Evolutionary conservation across 1,140 invertebrate species (phyloP), one percentile per base, ranked within the genome.

Genomic region (Bursaphelenchus mucronatus): DNA sequence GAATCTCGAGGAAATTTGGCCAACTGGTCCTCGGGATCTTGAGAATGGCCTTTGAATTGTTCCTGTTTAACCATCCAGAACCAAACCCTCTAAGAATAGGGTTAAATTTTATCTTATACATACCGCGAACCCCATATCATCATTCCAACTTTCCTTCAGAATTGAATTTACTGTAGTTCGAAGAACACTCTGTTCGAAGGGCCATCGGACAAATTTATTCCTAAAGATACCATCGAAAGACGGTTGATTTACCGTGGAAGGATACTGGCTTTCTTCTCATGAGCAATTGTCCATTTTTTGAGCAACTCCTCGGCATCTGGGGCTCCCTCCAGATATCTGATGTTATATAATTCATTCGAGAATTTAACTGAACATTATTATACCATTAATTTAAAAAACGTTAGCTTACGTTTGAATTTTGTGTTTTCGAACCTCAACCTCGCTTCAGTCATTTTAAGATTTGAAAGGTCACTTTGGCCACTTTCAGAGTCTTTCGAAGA

Each of bases 31-130:
- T 70, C 46, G 9, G 21, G 19, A 8, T 67, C 17, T 64, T 67
- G 57, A 40, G 13, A 15, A 39, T 59, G 57, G 40, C 57, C 65
- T 10, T 21, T 41, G 17, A 66, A 66, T 13, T n/a, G 13, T 17
- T 58, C 11, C 45, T 19, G 64, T 61, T 21, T 64, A 64, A 65
- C 61, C 19, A 66, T 3, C 68, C 67, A 66, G 40, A 66, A 66
- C 64, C 64, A 66, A 10, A 49, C 30, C 11, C 52, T n/a, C 64
- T 66, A 70, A 69, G 41, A 64, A n/a, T 15, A 58, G 8, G 3
- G 2, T 54, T 7, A 7, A 54, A n/a, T 13, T 21, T 54, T 30
- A 54, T n/a, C 13, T 3, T 6, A 17, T 6, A 59, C 40, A 15
- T 11, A 59, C 57, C 43, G 57, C 57, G 45, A 59, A 59, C 43